Percentiles rank a stretch among this genome's conserved stretches.
Conservation (phyloP, 1,140 invertebrate genomes). For the Drosophila suzukii region DNA sequence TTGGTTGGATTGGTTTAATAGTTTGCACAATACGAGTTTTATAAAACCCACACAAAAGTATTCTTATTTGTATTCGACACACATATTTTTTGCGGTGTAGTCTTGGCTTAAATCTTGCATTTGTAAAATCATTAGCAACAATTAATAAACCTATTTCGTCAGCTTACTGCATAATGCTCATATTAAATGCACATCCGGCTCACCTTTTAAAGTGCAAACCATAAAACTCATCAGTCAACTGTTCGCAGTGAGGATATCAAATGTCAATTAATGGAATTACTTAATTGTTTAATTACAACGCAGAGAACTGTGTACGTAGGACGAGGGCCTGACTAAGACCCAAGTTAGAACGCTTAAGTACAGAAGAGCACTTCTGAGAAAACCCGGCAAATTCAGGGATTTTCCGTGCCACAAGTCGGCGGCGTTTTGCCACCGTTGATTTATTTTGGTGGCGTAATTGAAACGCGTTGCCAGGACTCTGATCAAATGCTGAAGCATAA, state of each 20-base stretch:
- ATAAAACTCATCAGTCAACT: no score
- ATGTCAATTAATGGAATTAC: constrained; percentile 1
- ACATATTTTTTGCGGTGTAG: no score
- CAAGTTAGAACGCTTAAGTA: constrained; percentile 2
- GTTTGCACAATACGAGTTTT: no score
- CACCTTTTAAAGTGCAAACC: no score
- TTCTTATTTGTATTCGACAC: no score
- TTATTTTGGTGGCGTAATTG: constrained; percentile 77
- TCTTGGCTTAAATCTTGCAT: no score
- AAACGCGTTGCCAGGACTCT: constrained; percentile 54
- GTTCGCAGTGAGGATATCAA: not conserved
- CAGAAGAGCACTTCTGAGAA: constrained; percentile 13
- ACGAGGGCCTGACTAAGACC: not conserved
- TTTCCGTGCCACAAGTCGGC: constrained; percentile 20
- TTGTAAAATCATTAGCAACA: no score
- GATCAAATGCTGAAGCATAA: constrained; percentile 72
- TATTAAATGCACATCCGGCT: no score
- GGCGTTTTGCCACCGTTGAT: constrained; percentile 51
- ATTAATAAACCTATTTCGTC: no score
- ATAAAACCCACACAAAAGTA: no score
- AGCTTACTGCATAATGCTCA: no score
- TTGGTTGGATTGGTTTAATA: no score
- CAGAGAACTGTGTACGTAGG: not conserved
- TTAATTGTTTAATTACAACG: constrained; percentile 31
- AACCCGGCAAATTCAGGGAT: constrained; percentile 4